phyloP scores from a whole-genome alignment of 2,113 vertebrate species.

The Corythornis madagascariensis region DNA sequence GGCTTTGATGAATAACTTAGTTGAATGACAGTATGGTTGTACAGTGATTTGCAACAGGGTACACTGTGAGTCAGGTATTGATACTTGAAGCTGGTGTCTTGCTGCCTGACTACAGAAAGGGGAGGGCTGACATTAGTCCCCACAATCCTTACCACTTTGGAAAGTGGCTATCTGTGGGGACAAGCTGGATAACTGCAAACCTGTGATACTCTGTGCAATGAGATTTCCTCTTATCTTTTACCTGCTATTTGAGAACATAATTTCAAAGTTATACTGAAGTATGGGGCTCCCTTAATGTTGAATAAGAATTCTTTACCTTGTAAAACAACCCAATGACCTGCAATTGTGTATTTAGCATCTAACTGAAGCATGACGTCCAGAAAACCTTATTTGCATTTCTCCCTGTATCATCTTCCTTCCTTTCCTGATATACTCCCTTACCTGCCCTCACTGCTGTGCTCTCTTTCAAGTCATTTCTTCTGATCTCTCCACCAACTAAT shows the following conservation, averaged over 20 bases:
- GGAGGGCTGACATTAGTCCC: not conserved
- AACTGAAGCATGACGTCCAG: not conserved
- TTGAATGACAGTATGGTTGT: not conserved
- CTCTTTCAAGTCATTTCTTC: conserved; percentile 55
- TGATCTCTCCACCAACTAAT: conserved; percentile 54
- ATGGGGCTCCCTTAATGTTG: not conserved
- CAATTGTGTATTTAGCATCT: not conserved
- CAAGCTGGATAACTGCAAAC: not conserved
- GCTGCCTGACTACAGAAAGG: not conserved
- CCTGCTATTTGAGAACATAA: not conserved
- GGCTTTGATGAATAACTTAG: not conserved
- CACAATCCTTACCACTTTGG: not conserved
- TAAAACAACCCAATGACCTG: not conserved
- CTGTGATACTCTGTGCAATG: not conserved
- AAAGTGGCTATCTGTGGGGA: not conserved
- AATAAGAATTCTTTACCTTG: not conserved
- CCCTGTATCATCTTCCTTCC: not conserved
- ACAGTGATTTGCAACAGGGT: not conserved
- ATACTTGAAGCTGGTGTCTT: not conserved
- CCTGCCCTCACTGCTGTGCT: not conserved
- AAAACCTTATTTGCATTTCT: conserved; percentile 18
- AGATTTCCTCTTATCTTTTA: not conserved
- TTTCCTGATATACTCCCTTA: conserved; percentile 4
- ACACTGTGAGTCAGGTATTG: not conserved
- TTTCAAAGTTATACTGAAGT: not conserved